Conservation (phyloP, 92 coral and sea anemone genomes). For the Porites divaricata region DNA sequence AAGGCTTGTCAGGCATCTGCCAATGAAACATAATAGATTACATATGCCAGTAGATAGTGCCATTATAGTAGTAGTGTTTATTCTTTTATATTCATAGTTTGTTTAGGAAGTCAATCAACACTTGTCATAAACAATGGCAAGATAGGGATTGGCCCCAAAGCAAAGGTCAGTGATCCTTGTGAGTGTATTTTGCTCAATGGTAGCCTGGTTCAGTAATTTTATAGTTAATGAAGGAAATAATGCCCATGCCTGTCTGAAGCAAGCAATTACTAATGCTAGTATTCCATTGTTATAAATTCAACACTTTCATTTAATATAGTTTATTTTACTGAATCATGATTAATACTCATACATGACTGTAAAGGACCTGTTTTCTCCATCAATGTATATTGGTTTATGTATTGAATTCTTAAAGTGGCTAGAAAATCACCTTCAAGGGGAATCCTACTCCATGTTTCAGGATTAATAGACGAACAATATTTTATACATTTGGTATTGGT, state of each 20-base stretch:
- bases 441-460: too few species aligned
- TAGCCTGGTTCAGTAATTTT: constrained; percentile 43
- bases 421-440: too few species aligned
- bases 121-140: constrained; percentile 19
- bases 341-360: constrained; percentile 33
- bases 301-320: not conserved
- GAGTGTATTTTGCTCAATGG: constrained; percentile 36
- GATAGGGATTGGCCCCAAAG: constrained; percentile 36
- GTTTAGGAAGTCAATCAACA: constrained; percentile 38
- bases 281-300: not conserved
- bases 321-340: constrained; percentile 22
- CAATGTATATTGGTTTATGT: too few species aligned
- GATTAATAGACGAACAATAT: too few species aligned
- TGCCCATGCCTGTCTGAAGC: constrained; percentile 48
- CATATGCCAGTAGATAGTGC: constrained; percentile 5
- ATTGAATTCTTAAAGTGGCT: too few species aligned
- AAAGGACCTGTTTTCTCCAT: too few species aligned
- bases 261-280: not conserved
- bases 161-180: constrained; percentile 43
- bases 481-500: too few species aligned
- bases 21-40: constrained; percentile 1
- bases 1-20: constrained; percentile 17
- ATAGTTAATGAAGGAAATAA: constrained; percentile 25
- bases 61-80: constrained; percentile 12
- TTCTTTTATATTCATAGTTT: constrained; percentile 10